A percentile compares a stretch with the other conserved stretches of the same genome.
These are phyloP conservation scores for Aptenodytes patagonicus DNA, from an alignment of 2,113 vertebrate genomes.

Conservation along the genomic window DNA sequence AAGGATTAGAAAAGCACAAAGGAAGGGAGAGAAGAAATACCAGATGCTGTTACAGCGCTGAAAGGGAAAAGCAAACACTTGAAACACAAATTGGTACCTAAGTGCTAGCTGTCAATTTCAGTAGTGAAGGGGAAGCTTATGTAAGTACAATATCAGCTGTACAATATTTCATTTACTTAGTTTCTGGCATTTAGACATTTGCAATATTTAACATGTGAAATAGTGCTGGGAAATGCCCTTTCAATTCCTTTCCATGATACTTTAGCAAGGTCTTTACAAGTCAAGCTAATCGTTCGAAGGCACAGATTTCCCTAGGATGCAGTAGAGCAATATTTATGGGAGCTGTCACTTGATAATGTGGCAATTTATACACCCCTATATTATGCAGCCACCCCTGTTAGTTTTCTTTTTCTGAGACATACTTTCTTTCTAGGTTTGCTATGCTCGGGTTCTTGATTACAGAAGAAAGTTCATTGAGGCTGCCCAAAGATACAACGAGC, in stretches of 20 bases:
- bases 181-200: background rate
- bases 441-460: slow-evolving; percentile 95
- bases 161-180: background rate
- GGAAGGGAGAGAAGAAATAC: background rate
- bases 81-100: background rate
- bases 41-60: background rate
- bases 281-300: background rate
- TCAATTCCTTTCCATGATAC: background rate
- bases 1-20: background rate
- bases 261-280: background rate
- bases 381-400: background rate
- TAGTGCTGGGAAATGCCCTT: background rate
- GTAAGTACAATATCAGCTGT: background rate
- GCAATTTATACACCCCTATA: background rate
- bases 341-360: background rate
- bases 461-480: slow-evolving; percentile 98
- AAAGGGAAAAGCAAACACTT: background rate
- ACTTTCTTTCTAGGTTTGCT: slow-evolving; percentile 85
- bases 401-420: background rate
- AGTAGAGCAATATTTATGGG: background rate
- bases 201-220: background rate
- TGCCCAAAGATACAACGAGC: slow-evolving; percentile 95
- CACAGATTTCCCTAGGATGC: background rate
- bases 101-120: background rate
- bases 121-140: background rate